Evolutionary conservation across 2,113 vertebrate genomes (phyloP).

Genomic region (Ceyx melanurus): DNA sequence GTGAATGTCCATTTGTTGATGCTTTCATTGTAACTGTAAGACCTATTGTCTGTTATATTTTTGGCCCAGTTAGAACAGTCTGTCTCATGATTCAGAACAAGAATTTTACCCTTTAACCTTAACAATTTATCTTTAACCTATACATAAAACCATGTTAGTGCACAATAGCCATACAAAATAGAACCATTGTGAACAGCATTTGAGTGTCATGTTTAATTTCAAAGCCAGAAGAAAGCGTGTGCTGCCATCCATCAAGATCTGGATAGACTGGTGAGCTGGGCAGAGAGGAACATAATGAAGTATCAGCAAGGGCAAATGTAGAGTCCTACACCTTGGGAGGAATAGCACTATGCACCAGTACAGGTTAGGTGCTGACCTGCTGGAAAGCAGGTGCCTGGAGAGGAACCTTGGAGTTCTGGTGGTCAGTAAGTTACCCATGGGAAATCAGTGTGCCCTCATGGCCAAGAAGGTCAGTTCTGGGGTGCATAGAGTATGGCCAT

Average conservation of each 20-base stretch:
- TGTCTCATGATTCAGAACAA: not conserved
- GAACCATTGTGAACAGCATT: not conserved
- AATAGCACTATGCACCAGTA: too few species aligned
- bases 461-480: too few species aligned
- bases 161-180: not conserved
- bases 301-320: too few species aligned
- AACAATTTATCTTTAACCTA: not conserved
- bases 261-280: too few species aligned
- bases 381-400: too few species aligned
- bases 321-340: too few species aligned
- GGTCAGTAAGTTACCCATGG: too few species aligned
- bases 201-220: fast-evolving
- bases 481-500: too few species aligned
- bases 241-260: not conserved
- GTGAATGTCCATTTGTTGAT: not conserved
- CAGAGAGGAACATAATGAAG: too few species aligned
- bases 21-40: fast-evolving
- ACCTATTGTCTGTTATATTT: not conserved
- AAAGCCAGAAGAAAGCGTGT: not conserved
- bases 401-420: too few species aligned
- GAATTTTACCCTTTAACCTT: not conserved
- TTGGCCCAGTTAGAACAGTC: not conserved
- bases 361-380: too few species aligned
- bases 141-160: fast-evolving
- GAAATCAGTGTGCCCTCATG: too few species aligned